phyloP scores from a whole-genome alignment of 2,113 vertebrate species.

The Macrotis lagotis region DNA sequence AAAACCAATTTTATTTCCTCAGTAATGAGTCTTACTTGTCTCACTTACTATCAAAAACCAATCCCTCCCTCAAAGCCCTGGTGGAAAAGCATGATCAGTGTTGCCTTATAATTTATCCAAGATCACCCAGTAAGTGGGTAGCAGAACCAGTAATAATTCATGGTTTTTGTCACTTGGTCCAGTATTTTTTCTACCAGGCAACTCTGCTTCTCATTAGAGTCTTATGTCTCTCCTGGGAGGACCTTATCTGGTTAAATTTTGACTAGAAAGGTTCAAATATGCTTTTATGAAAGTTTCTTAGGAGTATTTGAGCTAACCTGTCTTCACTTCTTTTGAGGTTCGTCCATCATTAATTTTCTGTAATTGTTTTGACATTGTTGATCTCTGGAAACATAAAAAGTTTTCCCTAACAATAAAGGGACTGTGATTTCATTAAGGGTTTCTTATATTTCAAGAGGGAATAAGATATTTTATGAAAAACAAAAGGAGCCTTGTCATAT shows the following conservation, averaged over 20 bases:
- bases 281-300: conserved; percentile 21
- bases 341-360: conserved; percentile 65
- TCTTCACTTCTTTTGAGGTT: conserved; percentile 45
- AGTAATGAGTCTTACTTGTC: conserved; percentile 22
- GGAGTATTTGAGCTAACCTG: conserved; percentile 56
- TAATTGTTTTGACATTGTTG: conserved; percentile 70
- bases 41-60: neutral
- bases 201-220: neutral
- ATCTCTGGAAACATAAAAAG: conserved; percentile 69
- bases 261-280: neutral
- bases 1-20: conserved; percentile 33
- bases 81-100: conserved; percentile 6
- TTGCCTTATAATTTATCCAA: conserved; percentile 28
- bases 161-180: conserved; percentile 10
- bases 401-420: conserved; percentile 54
- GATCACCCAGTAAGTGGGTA: conserved; percentile 27
- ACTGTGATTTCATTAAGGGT: conserved; percentile 73
- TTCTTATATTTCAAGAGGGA: conserved; percentile 71
- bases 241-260: conserved; percentile 46
- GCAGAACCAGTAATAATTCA: conserved; percentile 21
- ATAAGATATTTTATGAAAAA: conserved; percentile 75
- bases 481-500: conserved; percentile 77
- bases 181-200: neutral
- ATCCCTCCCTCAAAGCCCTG: neutral
- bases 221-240: neutral